phyloP scores from a whole-genome alignment of 2,888 invertebrate species.

The Euplagia quadripunctaria region DNA sequence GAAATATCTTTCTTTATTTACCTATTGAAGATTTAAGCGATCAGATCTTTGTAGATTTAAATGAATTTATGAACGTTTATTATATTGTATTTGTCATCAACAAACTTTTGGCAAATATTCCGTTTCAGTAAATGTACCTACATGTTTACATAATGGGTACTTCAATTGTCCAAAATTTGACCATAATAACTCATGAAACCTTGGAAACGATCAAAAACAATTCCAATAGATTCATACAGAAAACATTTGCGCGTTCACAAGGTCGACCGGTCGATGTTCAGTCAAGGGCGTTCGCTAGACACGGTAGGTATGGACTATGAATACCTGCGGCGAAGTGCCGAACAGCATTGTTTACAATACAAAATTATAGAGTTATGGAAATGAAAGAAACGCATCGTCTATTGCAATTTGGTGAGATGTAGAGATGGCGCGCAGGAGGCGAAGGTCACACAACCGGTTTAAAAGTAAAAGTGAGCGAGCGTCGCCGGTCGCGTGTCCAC shows the following conservation, averaged over 20 bases:
- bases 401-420: slow-evolving; percentile 42
- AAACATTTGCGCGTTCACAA: slow-evolving; percentile 79
- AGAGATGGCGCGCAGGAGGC: slow-evolving; percentile 52
- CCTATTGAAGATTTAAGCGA: neutral
- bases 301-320: slow-evolving; percentile 63
- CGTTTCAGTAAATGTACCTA: slow-evolving; percentile 6
- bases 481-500: slow-evolving; percentile 78
- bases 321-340: slow-evolving; percentile 47
- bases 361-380: slow-evolving; percentile 36
- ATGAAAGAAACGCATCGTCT: slow-evolving; percentile 32
- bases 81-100: neutral
- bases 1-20: neutral
- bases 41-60: neutral
- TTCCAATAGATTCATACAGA: slow-evolving; percentile 78
- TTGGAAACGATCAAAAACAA: slow-evolving; percentile 68
- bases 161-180: slow-evolving; percentile 40
- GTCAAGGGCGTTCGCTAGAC: slow-evolving; percentile 85
- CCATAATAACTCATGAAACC: slow-evolving; percentile 50
- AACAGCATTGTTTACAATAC: slow-evolving; percentile 65
- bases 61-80: neutral
- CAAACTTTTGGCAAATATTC: neutral
- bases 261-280: slow-evolving; percentile 83
- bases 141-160: slow-evolving; percentile 13
- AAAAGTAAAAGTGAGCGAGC: slow-evolving; percentile 83
- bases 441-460: slow-evolving; percentile 82